Percentiles rank a stretch among this genome's conserved stretches.
These are phyloP conservation scores for Phragmatobia fuliginosa DNA, from an alignment of 2,888 invertebrate genomes.

Conservation along the genomic window DNA sequence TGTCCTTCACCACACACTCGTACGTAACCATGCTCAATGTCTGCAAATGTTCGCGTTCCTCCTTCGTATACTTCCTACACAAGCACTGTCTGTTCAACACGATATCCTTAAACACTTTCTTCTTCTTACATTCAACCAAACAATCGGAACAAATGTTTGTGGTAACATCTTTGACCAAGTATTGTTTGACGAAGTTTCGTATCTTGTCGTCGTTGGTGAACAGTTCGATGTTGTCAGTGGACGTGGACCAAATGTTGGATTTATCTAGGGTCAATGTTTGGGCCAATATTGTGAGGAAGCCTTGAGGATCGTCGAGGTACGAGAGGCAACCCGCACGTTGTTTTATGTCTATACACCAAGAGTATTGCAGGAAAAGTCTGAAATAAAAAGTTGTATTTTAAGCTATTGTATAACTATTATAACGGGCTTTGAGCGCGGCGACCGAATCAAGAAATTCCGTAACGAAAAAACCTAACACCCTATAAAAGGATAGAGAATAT, in stretches of 20 bases:
- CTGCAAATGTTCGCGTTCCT: conserved; percentile 86
- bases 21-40: conserved; percentile 90
- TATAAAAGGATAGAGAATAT: too few relatives aligned
- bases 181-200: conserved; percentile 90
- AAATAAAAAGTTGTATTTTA: conserved; percentile 46
- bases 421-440: too few relatives aligned
- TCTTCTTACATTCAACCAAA: conserved; percentile 53
- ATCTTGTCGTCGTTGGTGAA: conserved; percentile 92
- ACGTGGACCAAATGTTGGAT: conserved; percentile 89
- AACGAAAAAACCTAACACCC: too few relatives aligned
- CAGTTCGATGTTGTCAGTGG: conserved; percentile 89
- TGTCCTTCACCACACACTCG: conserved; percentile 93
- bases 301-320: conserved; percentile 94
- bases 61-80: conserved; percentile 69
- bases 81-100: conserved; percentile 58
- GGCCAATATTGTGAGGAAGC: conserved; percentile 92
- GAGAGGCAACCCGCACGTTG: conserved; percentile 96
- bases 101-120: conserved; percentile 57
- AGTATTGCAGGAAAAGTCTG: conserved; percentile 89
- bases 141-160: conserved; percentile 62
- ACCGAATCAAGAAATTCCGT: too few relatives aligned
- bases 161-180: conserved; percentile 75
- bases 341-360: conserved; percentile 93
- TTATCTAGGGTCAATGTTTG: conserved; percentile 92
- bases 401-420: too few relatives aligned